Evolutionary conservation across 1,140 invertebrate species (phyloP), one percentile per base, ranked within the genome.

Genomic region (Drosophila arizonae): DNA sequence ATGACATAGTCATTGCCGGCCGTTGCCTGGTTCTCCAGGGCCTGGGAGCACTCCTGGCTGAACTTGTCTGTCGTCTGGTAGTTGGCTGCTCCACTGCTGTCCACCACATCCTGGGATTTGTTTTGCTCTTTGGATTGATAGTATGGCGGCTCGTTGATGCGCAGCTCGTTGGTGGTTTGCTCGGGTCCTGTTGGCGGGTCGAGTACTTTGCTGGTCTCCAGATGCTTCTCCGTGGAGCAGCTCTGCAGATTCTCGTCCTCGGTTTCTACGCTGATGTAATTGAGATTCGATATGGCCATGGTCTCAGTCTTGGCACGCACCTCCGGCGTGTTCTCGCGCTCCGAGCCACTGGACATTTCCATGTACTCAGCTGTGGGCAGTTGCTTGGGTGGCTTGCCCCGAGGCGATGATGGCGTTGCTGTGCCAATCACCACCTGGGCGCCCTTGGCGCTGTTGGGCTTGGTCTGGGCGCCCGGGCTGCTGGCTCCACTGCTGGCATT

Each of bases 301-400:
- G 90, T 91, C 57, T 85, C 81, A n/a, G 60, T 74, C 24, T 87
- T 89, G 28, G 65, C 33, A 36, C 84, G 80, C 41, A 84, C 77
- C 39, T 85, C 80, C 0, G 87, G 90, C 10, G 90, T 81, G 46
- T 91, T 85, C 61, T 91, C 90, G 26, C 89, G 73, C 57, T 90
- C 89, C 9, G 88, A 90, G 11, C 91, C 90, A 41, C 91, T 92
- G 6, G 88, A 92, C 91, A 92, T 92, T 65, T 92, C 91, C 91
- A 92, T 92, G 60, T 92, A 92, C 63, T 91, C 91, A 0, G 79
- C 74, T 0, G 81, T 21, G 24, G 76, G 85, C 28, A 85, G 65
- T 50, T 81, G 50, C 64, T 91, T 90, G 1, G 76, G 72, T 13
- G 81, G 80, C 9, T 90, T 90, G 13, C 46, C 17, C 1, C 70